Percentiles rank a stretch among this genome's conserved stretches.
Evolutionary conservation across 2,888 invertebrate species (phyloP).

Genomic region (Eumacrocentrus americanus): DNA sequence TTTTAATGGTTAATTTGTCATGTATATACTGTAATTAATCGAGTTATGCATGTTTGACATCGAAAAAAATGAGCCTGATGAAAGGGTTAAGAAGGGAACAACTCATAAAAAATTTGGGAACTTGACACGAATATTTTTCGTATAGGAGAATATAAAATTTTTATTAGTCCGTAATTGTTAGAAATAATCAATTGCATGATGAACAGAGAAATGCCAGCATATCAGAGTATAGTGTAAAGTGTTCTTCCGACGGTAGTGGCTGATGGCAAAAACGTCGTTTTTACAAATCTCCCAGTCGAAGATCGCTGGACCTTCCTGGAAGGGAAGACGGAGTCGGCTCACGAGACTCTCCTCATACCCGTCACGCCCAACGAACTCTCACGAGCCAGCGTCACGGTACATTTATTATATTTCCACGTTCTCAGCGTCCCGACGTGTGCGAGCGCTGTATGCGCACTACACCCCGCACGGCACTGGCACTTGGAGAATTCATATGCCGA

Average conservation of each 20-base stretch:
- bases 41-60: too few relatives aligned
- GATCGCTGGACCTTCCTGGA: conserved; percentile 52
- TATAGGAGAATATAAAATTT: too few relatives aligned
- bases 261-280: background rate
- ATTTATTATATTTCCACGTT: conserved; percentile 61
- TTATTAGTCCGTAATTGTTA: too few relatives aligned
- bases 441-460: conserved; percentile 19
- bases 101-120: too few relatives aligned
- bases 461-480: background rate
- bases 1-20: too few relatives aligned
- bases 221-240: background rate
- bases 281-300: background rate
- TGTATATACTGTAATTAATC: too few relatives aligned
- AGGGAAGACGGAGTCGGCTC: conserved; percentile 40
- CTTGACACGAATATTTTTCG: too few relatives aligned
- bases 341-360: conserved; percentile 31
- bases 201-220: too few relatives aligned
- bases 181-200: too few relatives aligned
- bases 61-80: too few relatives aligned
- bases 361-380: conserved; percentile 35
- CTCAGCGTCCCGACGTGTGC: conserved; percentile 34
- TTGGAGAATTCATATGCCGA: conserved; percentile 12
- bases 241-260: too few relatives aligned
- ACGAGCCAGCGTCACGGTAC: conserved; percentile 53
- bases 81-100: too few relatives aligned